These are phyloP conservation scores for Chrysolina haemoptera DNA, from an alignment of 2,888 invertebrate genomes.

Conservation along the genomic window DNA sequence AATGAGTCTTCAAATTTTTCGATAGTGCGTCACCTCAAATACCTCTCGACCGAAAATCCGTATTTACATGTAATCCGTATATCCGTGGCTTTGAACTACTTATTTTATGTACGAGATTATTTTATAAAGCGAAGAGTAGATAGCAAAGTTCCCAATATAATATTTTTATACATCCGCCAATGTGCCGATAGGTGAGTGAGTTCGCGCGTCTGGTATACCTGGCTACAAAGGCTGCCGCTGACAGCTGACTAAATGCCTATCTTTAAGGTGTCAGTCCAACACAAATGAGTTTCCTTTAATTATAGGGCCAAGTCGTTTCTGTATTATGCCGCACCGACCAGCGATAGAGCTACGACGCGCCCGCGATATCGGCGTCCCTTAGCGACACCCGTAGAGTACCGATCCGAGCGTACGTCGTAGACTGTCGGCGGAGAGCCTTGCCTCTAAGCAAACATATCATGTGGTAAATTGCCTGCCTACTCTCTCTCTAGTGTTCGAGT, in stretches of 20 bases:
- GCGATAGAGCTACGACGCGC: conserved; percentile 44
- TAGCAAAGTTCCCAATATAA: conserved; percentile 21
- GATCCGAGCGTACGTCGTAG: conserved; percentile 23
- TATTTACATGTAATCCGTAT: too few species aligned
- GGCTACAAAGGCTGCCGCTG: conserved; percentile 69
- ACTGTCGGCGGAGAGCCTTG: conserved; percentile 61
- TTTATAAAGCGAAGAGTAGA: neutral
- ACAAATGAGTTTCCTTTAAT: conserved; percentile 71
- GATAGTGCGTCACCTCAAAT: too few species aligned
- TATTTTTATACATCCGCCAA: conserved; percentile 38
- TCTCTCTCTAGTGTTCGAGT: conserved; percentile 63
- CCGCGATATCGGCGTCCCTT: conserved; percentile 45
- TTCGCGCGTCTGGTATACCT: conserved; percentile 70
- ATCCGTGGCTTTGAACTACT: too few species aligned
- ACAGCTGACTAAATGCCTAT: conserved; percentile 71
- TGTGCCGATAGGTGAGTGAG: conserved; percentile 66
- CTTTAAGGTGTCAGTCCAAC: conserved; percentile 71
- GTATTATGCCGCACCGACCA: conserved; percentile 65
- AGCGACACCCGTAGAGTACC: conserved; percentile 38
- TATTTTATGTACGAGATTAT: too few species aligned
- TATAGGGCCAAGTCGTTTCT: conserved; percentile 70
- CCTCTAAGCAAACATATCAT: conserved; percentile 71
- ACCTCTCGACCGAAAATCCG: too few species aligned
- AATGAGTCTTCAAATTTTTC: too few species aligned
- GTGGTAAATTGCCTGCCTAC: conserved; percentile 70